Evolutionary conservation across 2,113 vertebrate species (phyloP).

Genomic region (Galeopterus variegatus): DNA sequence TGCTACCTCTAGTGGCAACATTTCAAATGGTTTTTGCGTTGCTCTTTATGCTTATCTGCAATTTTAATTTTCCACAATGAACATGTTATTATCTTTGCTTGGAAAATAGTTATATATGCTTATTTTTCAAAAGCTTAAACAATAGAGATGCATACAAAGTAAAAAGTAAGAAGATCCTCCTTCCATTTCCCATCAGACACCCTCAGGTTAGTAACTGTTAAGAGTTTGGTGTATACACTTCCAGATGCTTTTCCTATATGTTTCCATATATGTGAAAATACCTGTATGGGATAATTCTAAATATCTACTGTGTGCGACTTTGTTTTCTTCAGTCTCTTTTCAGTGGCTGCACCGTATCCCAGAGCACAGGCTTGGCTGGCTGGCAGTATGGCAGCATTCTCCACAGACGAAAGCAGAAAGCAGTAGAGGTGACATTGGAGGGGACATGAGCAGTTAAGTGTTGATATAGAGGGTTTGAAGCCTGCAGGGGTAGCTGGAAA

Average conservation of each 20-base stretch:
- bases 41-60: background rate
- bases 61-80: background rate
- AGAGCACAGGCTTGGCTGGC: background rate
- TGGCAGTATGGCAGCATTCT: background rate
- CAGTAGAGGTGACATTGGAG: background rate
- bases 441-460: background rate
- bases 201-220: background rate
- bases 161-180: background rate
- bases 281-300: background rate
- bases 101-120: background rate
- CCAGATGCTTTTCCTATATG: background rate
- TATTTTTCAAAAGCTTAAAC: background rate
- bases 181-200: background rate
- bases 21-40: background rate
- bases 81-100: background rate
- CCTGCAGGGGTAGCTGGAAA: background rate
- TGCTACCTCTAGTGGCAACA: background rate
- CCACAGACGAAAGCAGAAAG: background rate
- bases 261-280: background rate
- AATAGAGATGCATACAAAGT: background rate
- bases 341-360: background rate
- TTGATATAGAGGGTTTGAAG: background rate
- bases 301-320: background rate
- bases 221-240: background rate
- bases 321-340: constrained; percentile 1